phyloP scores from a whole-genome alignment of 2,888 invertebrate genomes.

The Drosophila fungiperda region DNA sequence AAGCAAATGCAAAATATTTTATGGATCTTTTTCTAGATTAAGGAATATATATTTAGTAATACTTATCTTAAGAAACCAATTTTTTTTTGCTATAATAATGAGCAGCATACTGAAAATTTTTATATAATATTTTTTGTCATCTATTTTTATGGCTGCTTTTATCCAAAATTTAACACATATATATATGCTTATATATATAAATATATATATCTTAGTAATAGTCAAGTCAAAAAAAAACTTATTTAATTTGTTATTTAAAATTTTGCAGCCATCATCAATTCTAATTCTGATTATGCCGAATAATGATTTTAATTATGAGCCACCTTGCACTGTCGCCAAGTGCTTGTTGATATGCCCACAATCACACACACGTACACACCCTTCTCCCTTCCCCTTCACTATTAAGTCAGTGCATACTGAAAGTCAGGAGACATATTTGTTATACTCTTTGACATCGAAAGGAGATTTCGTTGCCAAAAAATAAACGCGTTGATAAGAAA shows the following conservation, averaged over 20 bases:
- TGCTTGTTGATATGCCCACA: neutral
- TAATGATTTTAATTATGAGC: neutral
- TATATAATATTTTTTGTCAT: neutral
- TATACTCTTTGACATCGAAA: constrained; percentile 58
- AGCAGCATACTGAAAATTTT: neutral
- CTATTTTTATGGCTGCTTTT: neutral
- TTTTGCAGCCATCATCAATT: neutral
- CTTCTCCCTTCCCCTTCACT: neutral
- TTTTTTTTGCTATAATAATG: neutral
- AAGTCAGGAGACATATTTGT: neutral
- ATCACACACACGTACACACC: neutral
- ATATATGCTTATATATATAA: too few species aligned
- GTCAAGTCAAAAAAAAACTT: neutral
- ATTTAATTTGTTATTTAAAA: neutral
- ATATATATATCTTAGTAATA: neutral
- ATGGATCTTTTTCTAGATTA: neutral
- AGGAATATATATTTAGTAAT: neutral
- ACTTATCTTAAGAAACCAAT: neutral
- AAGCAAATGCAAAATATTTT: neutral
- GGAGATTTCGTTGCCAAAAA: constrained; percentile 31
- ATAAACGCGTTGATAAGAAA: constrained; percentile 66
- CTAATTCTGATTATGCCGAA: neutral
- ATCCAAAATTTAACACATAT: neutral
- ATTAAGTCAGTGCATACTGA: constrained; percentile 17
- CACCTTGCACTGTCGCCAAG: constrained; percentile 37